Evolutionary conservation across 1,140 invertebrate species (phyloP).

Genomic region (Aphelenchoides fujianensis): DNA sequence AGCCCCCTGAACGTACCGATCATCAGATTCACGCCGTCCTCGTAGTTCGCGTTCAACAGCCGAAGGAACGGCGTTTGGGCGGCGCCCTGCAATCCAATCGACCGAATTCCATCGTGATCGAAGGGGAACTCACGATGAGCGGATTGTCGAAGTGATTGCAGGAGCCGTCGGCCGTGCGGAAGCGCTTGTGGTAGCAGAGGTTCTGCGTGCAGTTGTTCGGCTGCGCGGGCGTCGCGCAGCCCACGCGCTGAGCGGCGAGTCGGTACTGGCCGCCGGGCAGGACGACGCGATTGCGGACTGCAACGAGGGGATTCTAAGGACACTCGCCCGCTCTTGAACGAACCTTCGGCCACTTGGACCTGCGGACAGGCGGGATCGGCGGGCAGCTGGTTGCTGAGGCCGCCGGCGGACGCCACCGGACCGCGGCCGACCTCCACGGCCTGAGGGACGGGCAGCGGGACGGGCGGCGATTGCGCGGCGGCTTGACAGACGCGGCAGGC

Average conservation of each 20-base stretch:
- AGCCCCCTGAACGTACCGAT: conserved; percentile 29
- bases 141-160: conserved; percentile 40
- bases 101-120: not conserved
- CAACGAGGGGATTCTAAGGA: not conserved
- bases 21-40: conserved; percentile 39
- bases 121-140: conserved; percentile 35
- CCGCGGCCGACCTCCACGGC: not conserved
- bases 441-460: not conserved
- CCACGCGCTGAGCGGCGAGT: conserved; percentile 25
- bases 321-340: conserved; percentile 1
- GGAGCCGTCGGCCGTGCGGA: conserved; percentile 44
- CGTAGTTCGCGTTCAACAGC: conserved; percentile 38
- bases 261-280: conserved; percentile 37
- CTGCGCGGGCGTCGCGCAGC: conserved; percentile 42
- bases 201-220: conserved; percentile 38
- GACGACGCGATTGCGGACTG: conserved; percentile 32
- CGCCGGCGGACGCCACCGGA: not conserved
- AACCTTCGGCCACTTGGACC: conserved; percentile 34
- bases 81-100: conserved; percentile 41
- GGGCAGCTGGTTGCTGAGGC: not conserved
- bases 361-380: conserved; percentile 6
- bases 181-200: conserved; percentile 40
- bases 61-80: conserved; percentile 39
- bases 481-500: conserved; percentile 33
- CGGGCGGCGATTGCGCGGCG: not conserved